These are phyloP conservation scores for Poecilia velifera DNA, from an alignment of 2,797 vertebrate genomes.

Conservation along the genomic window DNA sequence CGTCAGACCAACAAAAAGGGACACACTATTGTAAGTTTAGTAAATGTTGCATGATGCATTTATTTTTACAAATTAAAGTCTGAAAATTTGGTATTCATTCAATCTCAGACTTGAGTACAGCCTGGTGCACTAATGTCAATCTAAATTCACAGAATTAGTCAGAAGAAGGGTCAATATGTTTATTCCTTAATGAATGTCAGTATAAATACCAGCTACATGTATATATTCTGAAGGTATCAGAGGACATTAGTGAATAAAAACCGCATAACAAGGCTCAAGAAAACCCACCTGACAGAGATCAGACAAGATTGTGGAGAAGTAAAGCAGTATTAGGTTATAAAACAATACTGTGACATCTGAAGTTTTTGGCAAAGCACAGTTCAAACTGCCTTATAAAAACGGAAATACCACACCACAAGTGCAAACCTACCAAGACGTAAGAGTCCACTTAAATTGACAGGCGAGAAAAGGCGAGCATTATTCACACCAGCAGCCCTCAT, in stretches of 20 bases:
- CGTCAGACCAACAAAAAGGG: neutral
- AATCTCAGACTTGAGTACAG: neutral
- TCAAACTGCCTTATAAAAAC: neutral
- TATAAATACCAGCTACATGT: neutral
- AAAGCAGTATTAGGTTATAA: neutral
- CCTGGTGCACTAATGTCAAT: neutral
- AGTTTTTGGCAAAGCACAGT: neutral
- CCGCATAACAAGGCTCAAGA: neutral
- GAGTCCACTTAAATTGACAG: neutral
- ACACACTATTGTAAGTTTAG: neutral
- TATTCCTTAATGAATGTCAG: neutral
- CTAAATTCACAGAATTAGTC: neutral
- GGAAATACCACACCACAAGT: neutral
- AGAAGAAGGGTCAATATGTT: neutral
- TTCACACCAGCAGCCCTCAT: neutral
- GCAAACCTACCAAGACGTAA: neutral
- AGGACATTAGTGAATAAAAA: neutral
- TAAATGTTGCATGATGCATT: neutral
- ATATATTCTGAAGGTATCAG: neutral
- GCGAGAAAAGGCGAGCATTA: neutral
- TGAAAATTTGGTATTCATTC: neutral
- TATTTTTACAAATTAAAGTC: neutral
- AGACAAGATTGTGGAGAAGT: neutral
- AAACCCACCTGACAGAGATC: neutral
- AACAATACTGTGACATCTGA: neutral